Conservation (phyloP, 92 coral and sea anemone genomes). For the Bergia sp. region DNA sequence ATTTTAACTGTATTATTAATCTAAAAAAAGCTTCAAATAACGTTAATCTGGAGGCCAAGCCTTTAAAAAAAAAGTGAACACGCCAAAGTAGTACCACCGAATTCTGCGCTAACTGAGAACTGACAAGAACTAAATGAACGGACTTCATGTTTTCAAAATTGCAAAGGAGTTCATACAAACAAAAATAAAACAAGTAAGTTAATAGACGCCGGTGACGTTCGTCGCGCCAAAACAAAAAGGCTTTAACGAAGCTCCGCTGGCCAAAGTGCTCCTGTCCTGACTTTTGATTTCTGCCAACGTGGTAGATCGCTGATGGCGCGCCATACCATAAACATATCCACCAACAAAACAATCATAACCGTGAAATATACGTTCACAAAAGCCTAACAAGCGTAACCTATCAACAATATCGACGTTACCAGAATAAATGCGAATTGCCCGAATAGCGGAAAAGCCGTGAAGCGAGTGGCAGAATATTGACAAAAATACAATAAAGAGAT, state of each 20-base stretch:
- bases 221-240: no score
- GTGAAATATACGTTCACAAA: constrained; percentile 37
- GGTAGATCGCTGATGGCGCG: constrained; percentile 15
- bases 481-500: not conserved
- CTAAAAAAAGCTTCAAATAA: no score
- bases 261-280: not conserved
- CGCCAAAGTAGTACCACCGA: no score
- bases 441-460: not conserved
- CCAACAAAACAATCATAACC: constrained; percentile 37
- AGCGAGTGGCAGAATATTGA: not conserved
- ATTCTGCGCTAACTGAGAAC: no score
- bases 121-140: no score
- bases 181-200: no score
- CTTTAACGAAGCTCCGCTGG: constrained; percentile 24
- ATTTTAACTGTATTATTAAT: no score
- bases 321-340: not conserved
- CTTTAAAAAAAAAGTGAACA: no score
- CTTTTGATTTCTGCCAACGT: constrained; percentile 24
- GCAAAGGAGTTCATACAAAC: no score
- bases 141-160: no score
- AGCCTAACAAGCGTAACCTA: constrained; percentile 14
- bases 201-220: not conserved
- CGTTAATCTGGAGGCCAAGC: no score
- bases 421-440: not conserved
- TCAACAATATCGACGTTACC: not conserved